Evolutionary conservation across 1,140 invertebrate species (phyloP), one percentile per base, ranked within the genome.

Genomic region (Luehdorfia chinensis): DNA sequence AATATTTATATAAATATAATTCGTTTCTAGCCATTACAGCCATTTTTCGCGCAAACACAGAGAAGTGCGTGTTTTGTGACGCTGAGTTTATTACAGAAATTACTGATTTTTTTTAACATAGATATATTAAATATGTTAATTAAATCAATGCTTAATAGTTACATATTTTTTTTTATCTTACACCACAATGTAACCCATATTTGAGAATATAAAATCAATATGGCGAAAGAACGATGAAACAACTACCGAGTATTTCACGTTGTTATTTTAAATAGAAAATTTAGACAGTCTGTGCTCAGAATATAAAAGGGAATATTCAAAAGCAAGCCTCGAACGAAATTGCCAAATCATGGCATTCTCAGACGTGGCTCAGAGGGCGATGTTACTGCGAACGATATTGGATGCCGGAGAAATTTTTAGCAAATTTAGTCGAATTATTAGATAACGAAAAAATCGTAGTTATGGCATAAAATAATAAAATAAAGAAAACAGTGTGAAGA

Each of bases 311-410:
- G 52, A 57, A 58, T 63, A 57, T 66, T 66, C 44, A 50, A 55
- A 59, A 41, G 54, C 21, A 23, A 50, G 36, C 36, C 33, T 34
- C 47, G 51, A 43, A 46, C 44, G 36, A 58, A 63, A 67, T 64
- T 67, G 64, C 51, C 51, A 49, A 67, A 67, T 67, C 64, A 67
- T 67, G 55, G 55, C 52, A 55, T 53, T 57, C 48, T 45, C 25
- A 49, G 48, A 50, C 47, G 47, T 12, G 36, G 36, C 36, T 39
- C 13, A 5, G 43, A 8, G 31, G 32, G 27, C n/a, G 44, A 33
- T 52, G 50, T 58, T 62, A 50, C 23, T 50, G 34, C 36, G 45
- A 49, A 53, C 55, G 47, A 52, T 65, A 53, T 65, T 53, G 51
- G 54, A 61, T 58, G 50, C 32, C 23, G 36, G 25, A 14, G 47